Percentiles rank a stretch among this genome's conserved stretches.
phyloP scores from a whole-genome alignment of 2,888 invertebrate genomes.

The Dendrolimus houi region DNA sequence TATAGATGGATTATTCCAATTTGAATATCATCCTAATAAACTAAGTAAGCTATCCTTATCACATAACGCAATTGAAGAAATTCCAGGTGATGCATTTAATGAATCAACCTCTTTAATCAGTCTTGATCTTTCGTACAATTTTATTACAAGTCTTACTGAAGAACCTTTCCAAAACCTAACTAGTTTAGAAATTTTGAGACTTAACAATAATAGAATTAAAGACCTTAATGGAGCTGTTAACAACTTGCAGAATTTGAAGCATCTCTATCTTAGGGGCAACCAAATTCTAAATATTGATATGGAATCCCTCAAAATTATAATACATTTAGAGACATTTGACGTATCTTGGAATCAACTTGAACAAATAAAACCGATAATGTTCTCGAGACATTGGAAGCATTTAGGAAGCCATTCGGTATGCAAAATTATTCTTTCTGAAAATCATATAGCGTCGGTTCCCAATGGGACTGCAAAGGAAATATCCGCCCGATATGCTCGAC shows the following conservation, averaged over 20 bases:
- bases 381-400: slow-evolving; percentile 56
- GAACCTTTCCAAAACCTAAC: slow-evolving; percentile 52
- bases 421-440: slow-evolving; percentile 51
- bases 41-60: slow-evolving; percentile 38
- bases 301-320: slow-evolving; percentile 45
- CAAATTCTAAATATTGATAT: slow-evolving; percentile 43
- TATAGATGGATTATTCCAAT: slow-evolving; percentile 40
- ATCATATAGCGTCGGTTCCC: slow-evolving; percentile 37
- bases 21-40: slow-evolving; percentile 38
- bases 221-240: slow-evolving; percentile 59
- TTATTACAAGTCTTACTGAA: slow-evolving; percentile 38
- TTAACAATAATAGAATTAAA: slow-evolving; percentile 51
- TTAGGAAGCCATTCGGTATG: slow-evolving; percentile 38
- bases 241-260: slow-evolving; percentile 41
- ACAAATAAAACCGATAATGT: slow-evolving; percentile 37
- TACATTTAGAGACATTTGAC: slow-evolving; percentile 58
- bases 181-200: slow-evolving; percentile 33
- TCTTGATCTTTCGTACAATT: slow-evolving; percentile 51
- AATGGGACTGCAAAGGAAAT: slow-evolving; percentile 38
- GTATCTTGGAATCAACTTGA: slow-evolving; percentile 49
- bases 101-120: slow-evolving; percentile 41
- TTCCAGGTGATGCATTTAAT: slow-evolving; percentile 37
- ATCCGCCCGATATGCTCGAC: slow-evolving; percentile 24
- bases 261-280: slow-evolving; percentile 48
- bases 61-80: slow-evolving; percentile 34